phyloP scores from a whole-genome alignment of 1,140 invertebrate genomes.

The Danaus plexippus region DNA sequence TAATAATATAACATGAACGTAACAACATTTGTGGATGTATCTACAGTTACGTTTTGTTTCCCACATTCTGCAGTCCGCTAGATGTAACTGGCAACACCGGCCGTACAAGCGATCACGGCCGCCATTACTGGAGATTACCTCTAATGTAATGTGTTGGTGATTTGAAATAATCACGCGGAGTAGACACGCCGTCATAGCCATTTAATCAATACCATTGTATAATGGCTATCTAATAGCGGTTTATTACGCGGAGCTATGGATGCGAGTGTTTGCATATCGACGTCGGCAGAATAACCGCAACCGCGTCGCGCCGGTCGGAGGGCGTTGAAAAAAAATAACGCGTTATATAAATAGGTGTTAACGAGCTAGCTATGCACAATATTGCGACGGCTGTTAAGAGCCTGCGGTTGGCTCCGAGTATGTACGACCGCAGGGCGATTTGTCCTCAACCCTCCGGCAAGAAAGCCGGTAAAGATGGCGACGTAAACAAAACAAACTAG shows the following conservation, averaged over 20 bases:
- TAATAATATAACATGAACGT: too few species aligned
- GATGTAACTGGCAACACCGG: slow-evolving; percentile 48
- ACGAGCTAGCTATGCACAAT: slow-evolving; percentile 38
- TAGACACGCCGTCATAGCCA: slow-evolving; percentile 37
- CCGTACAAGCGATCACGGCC: slow-evolving; percentile 40
- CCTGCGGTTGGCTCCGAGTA: slow-evolving; percentile 28
- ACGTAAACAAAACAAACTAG: slow-evolving; percentile 11
- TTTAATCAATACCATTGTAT: slow-evolving; percentile 51
- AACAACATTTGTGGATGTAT: slow-evolving; percentile 1
- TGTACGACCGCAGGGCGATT: slow-evolving; percentile 27
- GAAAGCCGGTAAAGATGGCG: slow-evolving; percentile 25
- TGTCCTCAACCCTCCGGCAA: slow-evolving; percentile 23
- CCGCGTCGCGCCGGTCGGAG: slow-evolving; percentile 30
- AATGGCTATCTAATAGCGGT: slow-evolving; percentile 17
- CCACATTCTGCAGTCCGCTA: slow-evolving; percentile 36
- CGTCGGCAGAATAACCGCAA: slow-evolving; percentile 22
- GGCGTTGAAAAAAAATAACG: slow-evolving; percentile 29
- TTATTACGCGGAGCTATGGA: slow-evolving; percentile 9
- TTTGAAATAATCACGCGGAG: slow-evolving; percentile 67
- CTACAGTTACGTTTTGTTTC: slow-evolving; percentile 30
- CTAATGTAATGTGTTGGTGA: slow-evolving; percentile 66
- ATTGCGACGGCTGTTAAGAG: slow-evolving; percentile 22
- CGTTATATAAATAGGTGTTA: slow-evolving; percentile 43
- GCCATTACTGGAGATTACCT: slow-evolving; percentile 63
- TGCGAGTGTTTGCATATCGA: slow-evolving; percentile 7